Percentiles rank a stretch among this genome's conserved stretches.
These are phyloP conservation scores for Hirtodrosophila cameraria DNA, from an alignment of 2,888 invertebrate genomes.

Conservation along the genomic window DNA sequence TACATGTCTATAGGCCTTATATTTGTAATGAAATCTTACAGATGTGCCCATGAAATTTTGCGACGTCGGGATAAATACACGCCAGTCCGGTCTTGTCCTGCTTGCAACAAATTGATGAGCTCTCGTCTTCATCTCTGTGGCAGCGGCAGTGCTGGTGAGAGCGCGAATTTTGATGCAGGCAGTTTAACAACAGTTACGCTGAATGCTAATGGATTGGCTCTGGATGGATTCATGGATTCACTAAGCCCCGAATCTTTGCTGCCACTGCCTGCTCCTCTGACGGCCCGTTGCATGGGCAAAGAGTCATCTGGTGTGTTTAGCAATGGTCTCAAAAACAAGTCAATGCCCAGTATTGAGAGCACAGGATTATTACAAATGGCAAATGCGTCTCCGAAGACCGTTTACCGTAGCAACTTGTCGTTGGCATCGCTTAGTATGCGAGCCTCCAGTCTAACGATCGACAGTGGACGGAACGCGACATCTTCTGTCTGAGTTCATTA, in stretches of 20 bases:
- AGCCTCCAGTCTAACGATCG: constrained; percentile 83
- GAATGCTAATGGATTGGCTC: constrained; percentile 40
- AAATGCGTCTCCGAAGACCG: constrained; percentile 72
- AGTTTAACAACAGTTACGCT: constrained; percentile 41
- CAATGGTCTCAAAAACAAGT: constrained; percentile 56
- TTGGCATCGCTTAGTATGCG: constrained; percentile 83
- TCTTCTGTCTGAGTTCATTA: constrained; percentile 85
- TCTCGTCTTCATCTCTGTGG: constrained; percentile 87
- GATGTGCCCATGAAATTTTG: constrained; percentile 89
- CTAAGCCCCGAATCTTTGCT: constrained; percentile 37
- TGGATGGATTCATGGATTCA: constrained; percentile 51
- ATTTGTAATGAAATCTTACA: constrained; percentile 16
- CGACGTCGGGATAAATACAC: constrained; percentile 87
- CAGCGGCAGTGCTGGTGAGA: constrained; percentile 35
- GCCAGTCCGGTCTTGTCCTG: constrained; percentile 88
- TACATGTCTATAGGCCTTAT: too few species aligned
- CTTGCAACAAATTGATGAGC: constrained; percentile 88
- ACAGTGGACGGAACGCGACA: constrained; percentile 85
- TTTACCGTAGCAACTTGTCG: constrained; percentile 83
- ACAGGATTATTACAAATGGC: constrained; percentile 65
- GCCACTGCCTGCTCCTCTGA: constrained; percentile 17
- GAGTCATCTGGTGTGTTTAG: constrained; percentile 53
- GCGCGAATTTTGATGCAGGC: constrained; percentile 49
- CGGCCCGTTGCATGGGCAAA: constrained; percentile 15
- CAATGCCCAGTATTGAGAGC: constrained; percentile 67